Evolutionary conservation across 2,113 vertebrate genomes (phyloP), one percentile per base, ranked within the genome.

Genomic region (Amblyopsis rosae): DNA sequence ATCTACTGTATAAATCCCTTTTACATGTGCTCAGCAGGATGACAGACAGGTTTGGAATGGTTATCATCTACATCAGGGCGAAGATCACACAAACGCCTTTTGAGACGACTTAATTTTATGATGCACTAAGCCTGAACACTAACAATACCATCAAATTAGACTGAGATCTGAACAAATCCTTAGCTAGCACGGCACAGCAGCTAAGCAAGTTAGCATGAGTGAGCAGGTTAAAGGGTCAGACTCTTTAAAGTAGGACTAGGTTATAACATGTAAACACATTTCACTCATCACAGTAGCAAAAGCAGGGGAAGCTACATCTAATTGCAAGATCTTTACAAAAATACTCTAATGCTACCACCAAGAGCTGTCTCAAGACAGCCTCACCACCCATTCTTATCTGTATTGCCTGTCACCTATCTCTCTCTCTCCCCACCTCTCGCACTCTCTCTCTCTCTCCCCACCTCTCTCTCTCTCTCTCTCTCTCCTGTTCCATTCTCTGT

Each of bases 301-400:
- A 87, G 83, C 79, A 65, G 67, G 67, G 69, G 73, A 83, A 54
- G 63, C 67, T 69, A 80, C 77, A 70, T 77, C 17, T 61, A 72
- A 56, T 59, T 73, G 70, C 56, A 62, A 26, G 67, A 67, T 84
- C 76, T 88, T 64, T 85, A 87, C 88, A 90, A 82, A 88, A 84
- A 77, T 67, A 80, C 68, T 80, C 75, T 77, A 75, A 77, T 55
- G 64, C 67, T 73, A 67, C 51, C 59, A 70, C 55, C 60, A 46
- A 56, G 75, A 73, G 75, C 7, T 70, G 56, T 26, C 26, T 26
- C 59, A 66, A 67, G 74, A 62, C 71, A 17, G 56, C 71, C 74
- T 60, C 54, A 50, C 70, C 45, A 62, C 59, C 72, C 60, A 47
- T 26, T 26, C 26, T 50, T 49, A 3, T 9, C 54, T 56, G 33